Conservation (phyloP, 1,140 invertebrate species). For the Chironomus tepperi region DNA sequence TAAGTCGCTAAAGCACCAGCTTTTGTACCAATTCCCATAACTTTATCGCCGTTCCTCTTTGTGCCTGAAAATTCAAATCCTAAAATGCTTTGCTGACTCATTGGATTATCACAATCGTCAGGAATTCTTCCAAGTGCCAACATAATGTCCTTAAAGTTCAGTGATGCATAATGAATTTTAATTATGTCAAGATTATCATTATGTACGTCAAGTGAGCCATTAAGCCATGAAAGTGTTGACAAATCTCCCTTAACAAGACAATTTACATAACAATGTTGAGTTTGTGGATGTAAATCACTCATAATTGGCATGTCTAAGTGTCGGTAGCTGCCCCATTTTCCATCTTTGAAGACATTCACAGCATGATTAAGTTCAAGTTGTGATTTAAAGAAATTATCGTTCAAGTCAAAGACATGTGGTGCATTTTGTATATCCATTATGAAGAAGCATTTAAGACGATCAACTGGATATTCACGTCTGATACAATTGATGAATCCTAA, state of each 20-base stretch:
- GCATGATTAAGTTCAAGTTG: background rate
- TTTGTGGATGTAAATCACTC: slow-evolving; percentile 27
- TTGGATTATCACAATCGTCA: slow-evolving; percentile 41
- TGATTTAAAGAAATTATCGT: background rate
- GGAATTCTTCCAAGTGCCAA: slow-evolving; percentile 56
- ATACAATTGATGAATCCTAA: slow-evolving; percentile 45
- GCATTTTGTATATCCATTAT: background rate
- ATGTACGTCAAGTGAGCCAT: slow-evolving; percentile 44
- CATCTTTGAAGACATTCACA: slow-evolving; percentile 30
- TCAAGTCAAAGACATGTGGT: background rate
- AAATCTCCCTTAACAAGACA: slow-evolving; percentile 73
- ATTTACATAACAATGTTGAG: slow-evolving; percentile 70
- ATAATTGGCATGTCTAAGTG: slow-evolving; percentile 41
- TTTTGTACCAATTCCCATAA: slow-evolving; percentile 41
- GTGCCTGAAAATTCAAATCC: slow-evolving; percentile 51
- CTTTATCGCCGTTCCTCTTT: slow-evolving; percentile 29
- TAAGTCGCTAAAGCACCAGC: slow-evolving; percentile 45
- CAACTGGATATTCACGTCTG: slow-evolving; percentile 31
- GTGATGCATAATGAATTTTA: slow-evolving; percentile 51
- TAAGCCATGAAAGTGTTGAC: slow-evolving; percentile 73
- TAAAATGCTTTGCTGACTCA: slow-evolving; percentile 41
- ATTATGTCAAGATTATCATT: slow-evolving; percentile 39
- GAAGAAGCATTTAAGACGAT: background rate
- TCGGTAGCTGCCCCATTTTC: slow-evolving; percentile 75
- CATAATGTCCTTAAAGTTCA: slow-evolving; percentile 69